Evolutionary conservation across 2,797 vertebrate genomes (phyloP), one percentile per base, ranked within the genome.

Genomic region (Gila robusta): DNA sequence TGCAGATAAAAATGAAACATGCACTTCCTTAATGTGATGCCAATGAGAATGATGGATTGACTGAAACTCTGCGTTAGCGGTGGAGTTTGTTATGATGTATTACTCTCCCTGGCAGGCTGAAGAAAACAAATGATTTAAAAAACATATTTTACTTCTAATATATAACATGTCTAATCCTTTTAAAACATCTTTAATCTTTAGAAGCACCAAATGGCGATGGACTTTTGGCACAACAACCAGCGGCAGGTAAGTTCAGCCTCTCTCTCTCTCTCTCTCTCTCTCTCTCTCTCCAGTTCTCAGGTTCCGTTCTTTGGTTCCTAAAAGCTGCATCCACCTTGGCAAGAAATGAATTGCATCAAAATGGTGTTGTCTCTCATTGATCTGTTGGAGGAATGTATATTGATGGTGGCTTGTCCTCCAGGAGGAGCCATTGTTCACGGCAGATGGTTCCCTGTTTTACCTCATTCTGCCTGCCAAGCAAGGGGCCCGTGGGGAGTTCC

Each of bases 401-500:
- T 86, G 64, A 87, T 44, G 54, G 8, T 64, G 32, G 62, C 47
- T 87, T 76, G 26, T 82, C 49, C 83, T 37, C 86, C 94, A 96
- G 95, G 96, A 96, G 23, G 88, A 89, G 74, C 96, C 95, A 0
- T 69, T 96, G 90, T 96, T 97, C 89, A 93, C 95, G 5, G 87
- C 90, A 11, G 95, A 97, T 23, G 88, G 94, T 44, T 92, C 94
- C 0, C 83, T 93, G 72, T 95, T 96, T 91, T 97, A 97, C 83
- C 91, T 95, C 2, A 91, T 95, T 12, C 92, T 96, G 77, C 95
- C 96, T 4, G 95, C 95, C 26, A 97, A 97, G 76, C 96, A 97
- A 87, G 96, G 96, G 4, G 95, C 96, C 66, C 94, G 94, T 3
- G 96, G 96, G 82, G 96, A 96, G 90, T 96, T 96, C 89, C 93